Percentiles rank a stretch among this genome's conserved stretches.
Conservation (phyloP, 2,888 invertebrate species). For the Hirudinaria manillensis region DNA sequence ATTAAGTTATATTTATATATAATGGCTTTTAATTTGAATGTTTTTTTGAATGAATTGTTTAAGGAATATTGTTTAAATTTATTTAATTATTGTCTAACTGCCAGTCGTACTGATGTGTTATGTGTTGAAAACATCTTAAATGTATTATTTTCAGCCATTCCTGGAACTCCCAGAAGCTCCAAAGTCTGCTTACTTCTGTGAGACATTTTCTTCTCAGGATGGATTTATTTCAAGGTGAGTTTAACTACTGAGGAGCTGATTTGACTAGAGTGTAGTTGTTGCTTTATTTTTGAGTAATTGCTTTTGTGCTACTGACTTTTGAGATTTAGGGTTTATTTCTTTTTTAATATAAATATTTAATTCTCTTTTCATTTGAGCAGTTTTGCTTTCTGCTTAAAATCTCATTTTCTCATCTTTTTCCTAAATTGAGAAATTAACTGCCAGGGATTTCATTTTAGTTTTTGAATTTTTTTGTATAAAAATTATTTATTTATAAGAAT, state of each 20-base stretch:
- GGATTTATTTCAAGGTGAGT: not conserved
- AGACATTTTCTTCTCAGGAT: slow-evolving; percentile 15
- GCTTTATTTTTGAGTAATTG: not conserved
- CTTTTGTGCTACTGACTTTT: not conserved
- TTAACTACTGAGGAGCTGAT: not conserved
- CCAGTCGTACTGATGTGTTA: no score
- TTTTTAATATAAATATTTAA: not conserved
- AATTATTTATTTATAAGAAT: no score
- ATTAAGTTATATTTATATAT: not conserved
- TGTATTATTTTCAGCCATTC: not conserved
- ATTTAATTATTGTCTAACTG: not conserved
- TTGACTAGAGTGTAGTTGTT: no score
- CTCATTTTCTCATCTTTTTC: not conserved
- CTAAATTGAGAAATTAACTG: not conserved
- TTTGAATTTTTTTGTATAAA: no score
- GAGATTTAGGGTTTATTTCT: not conserved
- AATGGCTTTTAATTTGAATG: not conserved
- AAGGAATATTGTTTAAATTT: not conserved
- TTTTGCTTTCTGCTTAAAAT: no score
- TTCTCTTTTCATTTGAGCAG: not conserved
- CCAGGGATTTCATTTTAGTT: no score
- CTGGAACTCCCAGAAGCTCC: not conserved
- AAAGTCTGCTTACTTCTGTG: slow-evolving; percentile 9
- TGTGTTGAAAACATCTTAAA: not conserved
- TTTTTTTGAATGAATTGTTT: not conserved